These are phyloP conservation scores for Benitochromis conjunctus DNA, from an alignment of 2,113 vertebrate genomes.

Conservation along the genomic window DNA sequence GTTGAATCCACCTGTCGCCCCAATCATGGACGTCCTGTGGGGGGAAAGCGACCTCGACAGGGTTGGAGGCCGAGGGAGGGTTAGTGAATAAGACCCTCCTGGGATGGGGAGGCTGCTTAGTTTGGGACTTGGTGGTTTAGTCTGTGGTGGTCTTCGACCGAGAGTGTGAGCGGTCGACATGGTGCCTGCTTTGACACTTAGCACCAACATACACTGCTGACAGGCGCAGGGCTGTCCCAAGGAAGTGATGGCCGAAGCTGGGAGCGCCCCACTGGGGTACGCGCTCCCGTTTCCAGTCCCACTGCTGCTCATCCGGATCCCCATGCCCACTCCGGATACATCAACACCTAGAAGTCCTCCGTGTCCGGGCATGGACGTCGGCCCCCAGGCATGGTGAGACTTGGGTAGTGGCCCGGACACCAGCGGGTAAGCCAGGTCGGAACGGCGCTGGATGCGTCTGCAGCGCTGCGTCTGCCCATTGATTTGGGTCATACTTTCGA, in stretches of 20 bases:
- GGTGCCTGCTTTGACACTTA: slow-evolving; percentile 79
- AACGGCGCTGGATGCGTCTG: slow-evolving; percentile 85
- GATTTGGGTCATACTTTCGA: slow-evolving; percentile 97
- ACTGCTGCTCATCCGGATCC: slow-evolving; percentile 62
- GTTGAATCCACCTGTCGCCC: slow-evolving; percentile 50
- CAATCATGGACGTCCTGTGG: slow-evolving; percentile 67
- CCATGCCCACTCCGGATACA: slow-evolving; percentile 69
- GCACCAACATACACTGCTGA: slow-evolving; percentile 88
- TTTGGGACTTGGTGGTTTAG: slow-evolving; percentile 73
- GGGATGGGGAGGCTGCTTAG: slow-evolving; percentile 43
- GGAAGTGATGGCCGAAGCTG: slow-evolving; percentile 74
- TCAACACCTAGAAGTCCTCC: slow-evolving; percentile 69
- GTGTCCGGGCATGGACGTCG: slow-evolving; percentile 47
- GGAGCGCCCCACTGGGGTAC: slow-evolving; percentile 74
- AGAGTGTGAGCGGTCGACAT: slow-evolving; percentile 71
- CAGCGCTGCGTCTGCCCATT: slow-evolving; percentile 93
- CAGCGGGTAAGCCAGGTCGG: slow-evolving; percentile 87
- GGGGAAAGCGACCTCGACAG: slow-evolving; percentile 66
- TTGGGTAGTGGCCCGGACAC: slow-evolving; percentile 85
- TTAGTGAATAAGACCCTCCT: slow-evolving; percentile 70
- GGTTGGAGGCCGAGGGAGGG: slow-evolving; percentile 70
- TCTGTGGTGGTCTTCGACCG: slow-evolving; percentile 69
- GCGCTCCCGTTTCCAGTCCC: slow-evolving; percentile 69
- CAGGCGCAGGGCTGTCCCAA: slow-evolving; percentile 82
- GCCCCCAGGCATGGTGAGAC: slow-evolving; percentile 76